Base-by-base conservation (phyloP, 1,140 invertebrate genomes). In the Drosophila athabasca region DNA sequence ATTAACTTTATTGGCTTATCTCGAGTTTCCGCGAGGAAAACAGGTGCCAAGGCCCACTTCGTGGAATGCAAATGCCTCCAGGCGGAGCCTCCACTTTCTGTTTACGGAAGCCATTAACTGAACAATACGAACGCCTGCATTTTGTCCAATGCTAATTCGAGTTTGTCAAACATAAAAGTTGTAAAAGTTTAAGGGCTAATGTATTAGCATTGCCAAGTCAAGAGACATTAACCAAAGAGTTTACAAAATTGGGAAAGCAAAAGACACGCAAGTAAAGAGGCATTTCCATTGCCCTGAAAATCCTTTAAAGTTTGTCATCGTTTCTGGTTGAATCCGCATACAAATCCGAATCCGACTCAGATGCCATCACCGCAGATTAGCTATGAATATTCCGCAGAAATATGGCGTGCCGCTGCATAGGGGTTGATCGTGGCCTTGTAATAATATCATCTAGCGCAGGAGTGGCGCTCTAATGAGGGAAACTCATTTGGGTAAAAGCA, bases 401-500 rank as follows among this genome's bases (percentile, higher is more conserved):
- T 35, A 35, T 35, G 9, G 31, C 31, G 3, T 11, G 0, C 31
- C 9, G 31, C 31, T 11, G 31, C 31, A 35, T 11, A 11, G 8
- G 8, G 31, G 8, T 3, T 35, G 31, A 35, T 11, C 15, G 22
- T 49, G 2, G 19, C 22, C 24, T 53, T 57, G 43, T 49, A 68
- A 39, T 26, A 68, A 69, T 49, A 69, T 26, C 66, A 49, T 69
- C 66, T 68, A 67, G 67, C 62, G 43, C 58, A 50, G 64, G 59
- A 49, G 67, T 22, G 65, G 55, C 35, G 46, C 78, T 73, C 60
- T 88, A 88, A 88, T 88, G 83, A 88, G 84, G 58, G 75, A 88
- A 88, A 88, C 84, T 88, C 83, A 88, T 88, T 88, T 88, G 83
- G 71, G 64, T 89, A 88, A 88, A 83, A 88, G 83, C 83, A 79